Evolutionary conservation across 2,113 vertebrate species (phyloP).

Genomic region (Oreochromis aureus): DNA sequence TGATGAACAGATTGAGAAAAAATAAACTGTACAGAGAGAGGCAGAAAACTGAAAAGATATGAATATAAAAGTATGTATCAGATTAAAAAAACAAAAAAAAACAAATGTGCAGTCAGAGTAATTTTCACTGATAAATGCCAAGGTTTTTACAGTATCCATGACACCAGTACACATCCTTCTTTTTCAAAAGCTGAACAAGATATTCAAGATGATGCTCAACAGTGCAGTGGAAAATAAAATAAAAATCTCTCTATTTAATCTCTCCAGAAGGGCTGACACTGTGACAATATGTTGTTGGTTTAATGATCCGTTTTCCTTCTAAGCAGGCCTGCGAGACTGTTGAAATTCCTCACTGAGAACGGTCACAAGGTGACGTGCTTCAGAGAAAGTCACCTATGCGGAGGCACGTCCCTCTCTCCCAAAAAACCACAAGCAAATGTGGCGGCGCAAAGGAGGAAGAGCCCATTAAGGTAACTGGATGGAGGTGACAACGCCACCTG

Average conservation of each 20-base stretch:
- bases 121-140: not conserved
- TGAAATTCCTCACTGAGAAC: not conserved
- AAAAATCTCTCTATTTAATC: not conserved
- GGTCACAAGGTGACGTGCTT: not conserved
- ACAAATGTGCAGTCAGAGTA: not conserved
- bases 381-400: not conserved
- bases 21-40: too few species aligned
- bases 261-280: fast-evolving
- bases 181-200: not conserved
- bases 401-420: not conserved
- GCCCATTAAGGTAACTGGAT: not conserved
- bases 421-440: not conserved
- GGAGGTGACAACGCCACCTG: not conserved
- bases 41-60: too few species aligned
- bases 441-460: not conserved
- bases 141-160: not conserved
- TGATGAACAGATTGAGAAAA: too few species aligned
- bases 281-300: not conserved
- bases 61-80: too few species aligned
- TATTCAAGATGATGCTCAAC: not conserved
- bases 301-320: not conserved
- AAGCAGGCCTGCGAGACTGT: not conserved
- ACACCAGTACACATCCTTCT: not conserved
- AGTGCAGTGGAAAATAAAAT: not conserved
- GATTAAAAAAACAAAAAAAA: too few species aligned